These are phyloP conservation scores for Danio choprae DNA, from an alignment of 2,797 vertebrate species.

Conservation along the genomic window DNA sequence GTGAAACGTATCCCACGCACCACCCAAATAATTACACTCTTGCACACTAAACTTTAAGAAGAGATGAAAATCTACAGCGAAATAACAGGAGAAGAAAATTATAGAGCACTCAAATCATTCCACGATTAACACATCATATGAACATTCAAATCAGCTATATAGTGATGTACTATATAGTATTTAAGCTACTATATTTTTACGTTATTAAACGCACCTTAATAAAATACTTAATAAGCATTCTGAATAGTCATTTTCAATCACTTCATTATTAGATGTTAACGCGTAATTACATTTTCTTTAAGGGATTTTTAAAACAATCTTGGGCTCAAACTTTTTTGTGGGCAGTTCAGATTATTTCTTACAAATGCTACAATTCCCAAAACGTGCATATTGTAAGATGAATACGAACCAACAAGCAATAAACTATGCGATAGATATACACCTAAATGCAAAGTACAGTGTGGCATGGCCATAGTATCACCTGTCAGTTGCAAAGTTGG, in stretches of 20 bases:
- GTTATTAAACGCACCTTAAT: background rate
- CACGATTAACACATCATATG: background rate
- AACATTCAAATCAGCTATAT: background rate
- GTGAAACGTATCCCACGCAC: constrained; percentile 6
- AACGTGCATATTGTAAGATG: background rate
- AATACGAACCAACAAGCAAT: background rate
- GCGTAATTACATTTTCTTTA: background rate
- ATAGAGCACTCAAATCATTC: background rate
- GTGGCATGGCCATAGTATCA: background rate
- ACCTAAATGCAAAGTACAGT: background rate
- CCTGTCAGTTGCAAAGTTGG: background rate
- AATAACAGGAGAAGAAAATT: background rate
- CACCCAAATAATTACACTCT: constrained; percentile 15
- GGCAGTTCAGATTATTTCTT: background rate
- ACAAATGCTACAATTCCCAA: background rate
- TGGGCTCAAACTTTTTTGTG: background rate
- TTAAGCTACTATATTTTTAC: background rate
- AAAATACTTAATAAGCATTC: background rate
- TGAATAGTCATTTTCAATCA: background rate
- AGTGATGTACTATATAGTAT: too few species aligned
- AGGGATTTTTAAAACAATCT: too few species aligned
- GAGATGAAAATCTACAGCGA: background rate
- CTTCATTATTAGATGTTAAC: background rate
- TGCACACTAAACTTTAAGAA: background rate
- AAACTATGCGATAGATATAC: background rate